Percentiles rank a stretch among this genome's conserved stretches.
phyloP scores from a whole-genome alignment of 2,797 vertebrate species.

The Coluber constrictor region DNA sequence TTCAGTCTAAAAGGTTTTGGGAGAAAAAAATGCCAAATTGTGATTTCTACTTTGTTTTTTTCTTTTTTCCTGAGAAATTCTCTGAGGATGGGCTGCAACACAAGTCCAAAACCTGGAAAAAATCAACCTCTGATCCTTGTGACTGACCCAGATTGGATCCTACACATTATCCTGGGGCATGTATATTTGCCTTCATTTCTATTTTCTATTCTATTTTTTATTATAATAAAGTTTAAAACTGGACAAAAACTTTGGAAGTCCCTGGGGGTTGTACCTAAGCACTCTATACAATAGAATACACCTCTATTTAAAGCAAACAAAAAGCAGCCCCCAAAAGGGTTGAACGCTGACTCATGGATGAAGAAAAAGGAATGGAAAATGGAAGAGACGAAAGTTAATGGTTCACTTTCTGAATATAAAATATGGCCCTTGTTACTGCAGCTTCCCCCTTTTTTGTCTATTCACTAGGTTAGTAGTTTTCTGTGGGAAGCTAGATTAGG shows the following conservation, averaged over 20 bases:
- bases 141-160: neutral
- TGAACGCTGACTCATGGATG: neutral
- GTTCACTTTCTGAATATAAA: neutral
- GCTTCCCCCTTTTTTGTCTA: neutral
- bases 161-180: neutral
- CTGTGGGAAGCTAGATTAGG: neutral
- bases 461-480: neutral
- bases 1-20: neutral
- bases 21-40: neutral
- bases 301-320: neutral
- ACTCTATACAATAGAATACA: neutral
- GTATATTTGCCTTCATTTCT: neutral
- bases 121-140: neutral
- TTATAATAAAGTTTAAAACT: neutral
- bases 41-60: neutral
- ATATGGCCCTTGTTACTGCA: neutral
- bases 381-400: neutral
- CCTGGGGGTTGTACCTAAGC: neutral
- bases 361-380: neutral
- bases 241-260: neutral
- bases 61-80: neutral
- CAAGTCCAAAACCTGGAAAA: neutral
- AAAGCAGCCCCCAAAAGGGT: neutral
- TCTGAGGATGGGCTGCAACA: neutral
- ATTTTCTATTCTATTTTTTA: neutral